Base-by-base conservation (phyloP, 2,113 vertebrate species). In the Todiramphus saurophagus region DNA sequence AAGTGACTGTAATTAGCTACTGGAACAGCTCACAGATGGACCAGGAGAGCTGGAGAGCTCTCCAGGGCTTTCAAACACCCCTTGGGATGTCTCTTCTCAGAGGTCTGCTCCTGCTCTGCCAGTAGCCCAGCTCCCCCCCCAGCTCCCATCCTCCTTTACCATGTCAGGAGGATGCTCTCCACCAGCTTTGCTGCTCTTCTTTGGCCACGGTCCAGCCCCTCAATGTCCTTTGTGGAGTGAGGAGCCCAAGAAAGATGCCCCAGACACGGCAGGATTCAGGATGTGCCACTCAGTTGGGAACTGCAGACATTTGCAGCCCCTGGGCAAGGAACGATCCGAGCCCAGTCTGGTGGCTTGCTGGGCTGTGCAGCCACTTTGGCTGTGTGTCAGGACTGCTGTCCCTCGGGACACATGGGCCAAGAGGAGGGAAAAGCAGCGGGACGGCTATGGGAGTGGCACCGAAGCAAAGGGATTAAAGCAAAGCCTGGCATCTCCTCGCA, bases 391-490 rank as follows among this genome's bases (percentile, higher is more conserved):
- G 20, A 15, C 53, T 4, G 18, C 53, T 20, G 59, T 28, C 24
- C 41, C 27, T 35, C 53, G 48, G 64, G 66, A 30, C 23, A 39
- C 25, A 10, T 0, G 2, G 53, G n/a, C 39, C 20, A 20, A 43
- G 59, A 16, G 31, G 63, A 50, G 7, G 33, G 46, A 39, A 48
- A 59, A 25, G 41, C 43, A 31, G 33, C 5, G 2, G 53, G 39
- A 64, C 14, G 0, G 3, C 55, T 16, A 23, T 0, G 4, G 50
- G 16, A 60, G 73, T 7, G 1, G 31, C 23, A 6, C 68, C 4
- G 16, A 39, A 51, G 46, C 37, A n/a, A 11, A 68, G 64, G 14
- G 53, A 63, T 41, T 48, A 21, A 23, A 20, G 48, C 2, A 55
- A 59, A 58, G 9, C 75, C 17, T 35, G 41, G 39, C 14, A 39